These are phyloP conservation scores for Todiramphus chloris DNA, from an alignment of 2,113 vertebrate genomes.

Conservation along the genomic window DNA sequence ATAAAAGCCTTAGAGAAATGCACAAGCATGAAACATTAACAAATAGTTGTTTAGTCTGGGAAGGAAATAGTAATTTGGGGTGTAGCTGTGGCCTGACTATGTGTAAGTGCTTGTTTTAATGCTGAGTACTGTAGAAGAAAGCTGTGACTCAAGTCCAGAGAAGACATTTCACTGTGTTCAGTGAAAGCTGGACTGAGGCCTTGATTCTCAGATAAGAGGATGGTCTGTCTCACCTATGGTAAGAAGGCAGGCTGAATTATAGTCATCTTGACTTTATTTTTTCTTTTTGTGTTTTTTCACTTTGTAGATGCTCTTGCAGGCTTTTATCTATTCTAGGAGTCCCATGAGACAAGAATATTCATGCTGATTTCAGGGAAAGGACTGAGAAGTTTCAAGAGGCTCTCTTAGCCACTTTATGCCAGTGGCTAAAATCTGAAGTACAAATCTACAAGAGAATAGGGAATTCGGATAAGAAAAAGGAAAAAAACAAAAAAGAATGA, in stretches of 20 bases:
- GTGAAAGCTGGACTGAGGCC: not conserved
- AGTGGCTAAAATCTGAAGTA: slow-evolving; percentile 42
- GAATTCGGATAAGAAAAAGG: slow-evolving; percentile 12
- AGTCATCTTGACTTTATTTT: not conserved
- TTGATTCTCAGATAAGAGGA: not conserved
- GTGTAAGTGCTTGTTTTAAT: not conserved
- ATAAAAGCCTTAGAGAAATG: not conserved
- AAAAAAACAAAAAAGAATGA: not conserved
- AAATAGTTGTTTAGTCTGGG: not conserved
- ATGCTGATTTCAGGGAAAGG: slow-evolving; percentile 33
- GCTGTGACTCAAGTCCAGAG: not conserved
- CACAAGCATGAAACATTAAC: not conserved
- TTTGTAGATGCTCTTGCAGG: slow-evolving; percentile 34
- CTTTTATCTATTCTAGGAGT: slow-evolving; percentile 43
- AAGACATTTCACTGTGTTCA: not conserved
- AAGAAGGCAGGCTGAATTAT: not conserved
- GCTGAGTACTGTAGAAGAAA: rapidly evolving
- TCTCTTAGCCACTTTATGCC: slow-evolving; percentile 24
- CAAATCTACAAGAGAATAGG: slow-evolving; percentile 34
- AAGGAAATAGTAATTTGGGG: not conserved
- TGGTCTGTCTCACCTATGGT: not conserved
- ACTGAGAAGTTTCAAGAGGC: slow-evolving; percentile 31
- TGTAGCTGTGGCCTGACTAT: not conserved
- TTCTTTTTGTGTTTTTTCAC: not conserved
- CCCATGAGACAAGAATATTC: slow-evolving; percentile 25